Base-by-base conservation (phyloP, 1,140 invertebrate genomes). In the Zelostemma sp. region DNA sequence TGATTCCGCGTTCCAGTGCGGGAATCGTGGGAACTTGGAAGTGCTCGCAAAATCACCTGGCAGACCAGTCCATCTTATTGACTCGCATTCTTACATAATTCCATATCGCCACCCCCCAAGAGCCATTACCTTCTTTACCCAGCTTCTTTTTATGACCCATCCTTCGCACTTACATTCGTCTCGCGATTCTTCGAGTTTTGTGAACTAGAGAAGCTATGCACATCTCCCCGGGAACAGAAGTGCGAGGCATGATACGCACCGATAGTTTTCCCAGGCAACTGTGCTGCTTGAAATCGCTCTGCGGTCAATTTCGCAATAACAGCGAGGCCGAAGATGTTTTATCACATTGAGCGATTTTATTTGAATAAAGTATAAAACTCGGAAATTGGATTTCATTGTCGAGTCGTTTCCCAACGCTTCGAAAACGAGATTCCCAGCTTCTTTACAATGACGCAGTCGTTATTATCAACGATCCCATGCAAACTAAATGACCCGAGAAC, bases 51-150 rank as follows among this genome's bases (percentile, higher is more conserved):
- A 61, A 71, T 66, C 48, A 47, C 58, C 57, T 48, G 43, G 6
- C 40, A 33, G 58, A 64, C 53, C 41, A 35, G 31, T 25, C 35
- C 5, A 45, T 62, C 59, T 59, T 63, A 63, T 58, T 19, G 51
- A 18, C 65, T 56, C 43, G 59, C 76, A 72, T 78, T 78, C 69
- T 70, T 78, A 72, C 73, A 80, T 79, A 80, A 81, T 78, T 75
- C 8, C 76, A 75, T 75, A 56, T 49, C 54, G 58, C 66, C 35
- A 14, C 8, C 8, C 9, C 14, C 35, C n/a, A 3, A 11, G 11
- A 40, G n/a, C 35, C 11, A 21, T 58, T 49, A 14, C 35, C 33
- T 28, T 28, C 25, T 28, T 28, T 8, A 28, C 11, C 35, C 4
- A 40, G 11, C 46, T 54, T 54, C 51, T 64, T 73, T 73, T 70